Evolutionary conservation across 2,113 vertebrate genomes (phyloP).

Genomic region (Lepus europaeus): DNA sequence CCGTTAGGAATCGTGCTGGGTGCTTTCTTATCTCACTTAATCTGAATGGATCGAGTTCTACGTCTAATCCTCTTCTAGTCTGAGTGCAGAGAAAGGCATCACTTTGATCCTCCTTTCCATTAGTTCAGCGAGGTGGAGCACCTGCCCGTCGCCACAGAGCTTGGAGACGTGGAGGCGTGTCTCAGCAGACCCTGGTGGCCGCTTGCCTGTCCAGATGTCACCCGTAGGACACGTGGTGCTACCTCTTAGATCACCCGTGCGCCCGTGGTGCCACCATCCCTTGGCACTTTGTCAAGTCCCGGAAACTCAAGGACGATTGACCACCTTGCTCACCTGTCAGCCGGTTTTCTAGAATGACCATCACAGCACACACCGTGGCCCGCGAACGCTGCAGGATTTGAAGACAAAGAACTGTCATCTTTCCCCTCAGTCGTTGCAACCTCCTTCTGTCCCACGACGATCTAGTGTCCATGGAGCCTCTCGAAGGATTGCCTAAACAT

Average conservation of each 20-base stretch:
- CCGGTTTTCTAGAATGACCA: conserved; percentile 51
- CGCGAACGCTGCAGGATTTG: not conserved
- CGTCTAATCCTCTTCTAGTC: conserved; percentile 1
- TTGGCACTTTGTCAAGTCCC: not conserved
- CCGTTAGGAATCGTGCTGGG: conserved; percentile 6
- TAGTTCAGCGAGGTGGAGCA: conserved; percentile 21
- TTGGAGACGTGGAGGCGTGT: not conserved
- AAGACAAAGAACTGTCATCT: not conserved
- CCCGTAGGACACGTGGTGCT: not conserved
- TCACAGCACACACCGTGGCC: not conserved
- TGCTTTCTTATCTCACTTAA: conserved; percentile 50
- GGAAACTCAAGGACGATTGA: conserved; percentile 22
- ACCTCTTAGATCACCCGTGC: not conserved
- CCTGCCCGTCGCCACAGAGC: not conserved
- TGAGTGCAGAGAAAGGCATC: conserved; percentile 1
- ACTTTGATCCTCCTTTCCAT: not conserved
- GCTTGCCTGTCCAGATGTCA: not conserved
- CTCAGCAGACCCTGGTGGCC: not conserved
- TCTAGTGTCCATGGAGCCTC: not conserved
- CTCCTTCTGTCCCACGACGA: not conserved
- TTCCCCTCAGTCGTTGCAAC: not conserved
- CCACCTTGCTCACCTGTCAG: not conserved
- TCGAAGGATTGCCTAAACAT: not conserved
- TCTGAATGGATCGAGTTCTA: not conserved
- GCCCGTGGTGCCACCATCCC: not conserved